Conservation (phyloP, 1,140 invertebrate genomes). For the Babylonia areolata region DNA sequence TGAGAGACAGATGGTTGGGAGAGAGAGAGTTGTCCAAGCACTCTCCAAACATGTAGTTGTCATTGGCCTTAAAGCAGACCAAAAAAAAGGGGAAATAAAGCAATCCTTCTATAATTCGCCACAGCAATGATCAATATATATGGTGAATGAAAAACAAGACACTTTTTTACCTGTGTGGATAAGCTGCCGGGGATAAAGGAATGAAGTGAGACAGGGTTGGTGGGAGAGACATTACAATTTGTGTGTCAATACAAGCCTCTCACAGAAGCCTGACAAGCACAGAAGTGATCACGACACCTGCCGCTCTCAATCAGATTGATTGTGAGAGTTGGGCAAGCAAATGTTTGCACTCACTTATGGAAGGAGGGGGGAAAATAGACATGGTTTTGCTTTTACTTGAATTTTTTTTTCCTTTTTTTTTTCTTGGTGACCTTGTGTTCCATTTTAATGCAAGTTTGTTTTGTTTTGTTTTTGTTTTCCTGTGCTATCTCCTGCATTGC, state of each 20-base stretch:
- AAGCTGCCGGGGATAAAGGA: not conserved
- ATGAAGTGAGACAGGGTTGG: too few species aligned
- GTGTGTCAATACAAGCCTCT: not conserved
- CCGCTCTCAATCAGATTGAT: not conserved
- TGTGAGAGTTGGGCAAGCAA: too few species aligned
- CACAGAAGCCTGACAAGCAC: not conserved
- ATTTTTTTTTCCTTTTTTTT: too few species aligned
- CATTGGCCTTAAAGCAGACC: not conserved
- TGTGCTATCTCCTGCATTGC: too few species aligned
- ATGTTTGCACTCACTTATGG: too few species aligned
- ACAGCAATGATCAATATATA: not conserved
- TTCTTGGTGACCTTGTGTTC: too few species aligned
- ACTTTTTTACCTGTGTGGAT: not conserved
- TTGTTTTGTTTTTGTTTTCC: too few species aligned
- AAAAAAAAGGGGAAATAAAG: too few species aligned
- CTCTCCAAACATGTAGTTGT: not conserved
- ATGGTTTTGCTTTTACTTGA: too few species aligned
- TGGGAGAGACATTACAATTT: not conserved
- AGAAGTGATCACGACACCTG: not conserved
- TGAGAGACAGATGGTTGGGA: not conserved
- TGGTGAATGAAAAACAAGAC: not conserved
- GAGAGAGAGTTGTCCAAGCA: not conserved
- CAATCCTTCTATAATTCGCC: not conserved
- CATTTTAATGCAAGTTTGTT: too few species aligned
- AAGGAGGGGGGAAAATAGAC: too few species aligned